phyloP scores from a whole-genome alignment of 1,140 invertebrate genomes.

The Paraescarpia echinospica region DNA sequence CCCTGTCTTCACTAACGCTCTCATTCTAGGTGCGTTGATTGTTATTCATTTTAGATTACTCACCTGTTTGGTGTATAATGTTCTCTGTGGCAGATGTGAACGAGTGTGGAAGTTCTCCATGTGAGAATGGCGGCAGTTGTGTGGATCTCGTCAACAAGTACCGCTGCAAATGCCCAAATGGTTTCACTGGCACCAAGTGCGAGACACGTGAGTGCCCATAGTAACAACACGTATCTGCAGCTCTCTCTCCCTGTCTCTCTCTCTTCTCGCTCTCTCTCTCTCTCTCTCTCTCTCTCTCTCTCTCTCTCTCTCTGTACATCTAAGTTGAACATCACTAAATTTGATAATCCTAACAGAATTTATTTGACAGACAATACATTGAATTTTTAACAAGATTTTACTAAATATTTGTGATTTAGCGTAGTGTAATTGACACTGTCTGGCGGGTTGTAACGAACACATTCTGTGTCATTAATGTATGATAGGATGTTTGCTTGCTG shows the following conservation, averaged over 20 bases:
- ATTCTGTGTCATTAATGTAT: neutral
- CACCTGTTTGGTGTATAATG: constrained; percentile 48
- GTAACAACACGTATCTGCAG: no score
- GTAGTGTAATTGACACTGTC: neutral
- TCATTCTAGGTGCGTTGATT: no score
- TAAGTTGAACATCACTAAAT: no score
- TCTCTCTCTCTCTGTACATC: no score
- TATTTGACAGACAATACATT: no score
- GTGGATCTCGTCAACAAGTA: constrained; percentile 65
- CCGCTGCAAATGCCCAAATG: constrained; percentile 71
- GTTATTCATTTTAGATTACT: no score
- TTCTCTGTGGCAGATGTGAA: constrained; percentile 33
- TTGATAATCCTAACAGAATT: no score
- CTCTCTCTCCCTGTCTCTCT: no score
- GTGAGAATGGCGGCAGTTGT: constrained; percentile 87
- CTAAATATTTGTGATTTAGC: neutral
- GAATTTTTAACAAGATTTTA: neutral
- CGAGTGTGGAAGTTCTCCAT: constrained; percentile 60
- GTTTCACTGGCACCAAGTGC: constrained; percentile 37
- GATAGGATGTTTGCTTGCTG: no score
- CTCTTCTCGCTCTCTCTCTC: no score
- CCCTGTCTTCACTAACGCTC: no score
- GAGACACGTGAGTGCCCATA: neutral
- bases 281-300: no score
- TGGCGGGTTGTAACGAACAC: neutral